Conservation (phyloP, 2,888 invertebrate species). For the Callimorpha dominula region DNA sequence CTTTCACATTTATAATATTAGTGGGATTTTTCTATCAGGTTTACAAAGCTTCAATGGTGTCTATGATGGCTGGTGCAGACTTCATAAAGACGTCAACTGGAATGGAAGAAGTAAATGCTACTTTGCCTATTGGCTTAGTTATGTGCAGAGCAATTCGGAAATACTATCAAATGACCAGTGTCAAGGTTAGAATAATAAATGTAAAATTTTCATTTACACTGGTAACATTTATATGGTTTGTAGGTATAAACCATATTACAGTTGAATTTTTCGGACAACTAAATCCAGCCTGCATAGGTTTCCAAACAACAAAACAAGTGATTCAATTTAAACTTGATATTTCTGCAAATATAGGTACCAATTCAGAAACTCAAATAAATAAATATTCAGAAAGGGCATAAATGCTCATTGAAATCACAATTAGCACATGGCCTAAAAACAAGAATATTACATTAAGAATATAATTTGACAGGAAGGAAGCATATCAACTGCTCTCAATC, state of each 20-base stretch:
- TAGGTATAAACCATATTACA: no score
- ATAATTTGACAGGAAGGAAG: no score
- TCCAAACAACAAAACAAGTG: no score
- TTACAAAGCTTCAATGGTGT: slow-evolving; percentile 94
- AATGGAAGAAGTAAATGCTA: slow-evolving; percentile 98
- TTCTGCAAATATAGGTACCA: no score
- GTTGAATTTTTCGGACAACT: no score
- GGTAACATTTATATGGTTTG: not conserved
- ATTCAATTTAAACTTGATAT: no score
- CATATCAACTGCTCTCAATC: not conserved
- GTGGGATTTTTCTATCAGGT: slow-evolving; percentile 83
- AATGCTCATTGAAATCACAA: not conserved
- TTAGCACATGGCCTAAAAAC: no score
- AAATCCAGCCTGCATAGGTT: no score
- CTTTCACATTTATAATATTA: no score
- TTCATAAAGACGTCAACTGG: slow-evolving; percentile 99
- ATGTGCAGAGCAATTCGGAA: slow-evolving; percentile 97
- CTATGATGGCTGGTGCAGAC: slow-evolving; percentile 98
- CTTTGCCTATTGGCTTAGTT: slow-evolving; percentile 94
- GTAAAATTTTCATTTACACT: not conserved
- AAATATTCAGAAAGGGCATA: no score
- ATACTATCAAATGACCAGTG: slow-evolving; percentile 90
- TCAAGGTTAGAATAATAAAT: slow-evolving; percentile 81
- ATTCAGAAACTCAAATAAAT: no score
- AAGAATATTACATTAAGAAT: no score